A percentile compares a stretch with the other conserved stretches of the same genome.
These are phyloP conservation scores for Bursaphelenchus okinawaensis DNA, from an alignment of 2,888 invertebrate genomes.

Conservation along the genomic window DNA sequence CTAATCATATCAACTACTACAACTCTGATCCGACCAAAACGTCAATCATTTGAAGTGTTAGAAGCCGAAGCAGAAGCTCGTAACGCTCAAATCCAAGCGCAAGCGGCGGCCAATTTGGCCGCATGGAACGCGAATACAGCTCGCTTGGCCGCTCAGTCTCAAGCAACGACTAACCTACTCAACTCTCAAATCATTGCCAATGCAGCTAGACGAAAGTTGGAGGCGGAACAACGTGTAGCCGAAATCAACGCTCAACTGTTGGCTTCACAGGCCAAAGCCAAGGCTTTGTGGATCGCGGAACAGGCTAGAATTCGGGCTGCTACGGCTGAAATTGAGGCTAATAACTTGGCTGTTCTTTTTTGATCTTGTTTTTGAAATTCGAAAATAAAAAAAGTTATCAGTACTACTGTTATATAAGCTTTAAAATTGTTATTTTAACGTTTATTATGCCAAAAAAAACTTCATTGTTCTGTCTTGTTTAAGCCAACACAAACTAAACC, in stretches of 20 bases:
- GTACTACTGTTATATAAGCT: too few species aligned
- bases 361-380: too few species aligned
- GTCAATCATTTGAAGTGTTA: neutral
- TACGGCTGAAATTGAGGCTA: neutral
- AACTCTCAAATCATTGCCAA: neutral
- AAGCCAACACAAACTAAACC: too few species aligned
- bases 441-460: too few species aligned
- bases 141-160: neutral
- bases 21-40: neutral
- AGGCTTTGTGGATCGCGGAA: neutral
- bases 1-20: too few species aligned
- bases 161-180: neutral
- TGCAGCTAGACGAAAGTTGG: neutral
- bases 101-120: neutral
- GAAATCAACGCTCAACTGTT: neutral
- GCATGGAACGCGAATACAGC: neutral
- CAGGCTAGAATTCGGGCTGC: neutral
- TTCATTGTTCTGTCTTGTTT: too few species aligned
- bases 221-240: neutral
- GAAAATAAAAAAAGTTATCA: too few species aligned
- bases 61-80: neutral
- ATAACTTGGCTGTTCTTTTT: too few species aligned
- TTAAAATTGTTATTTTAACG: too few species aligned
- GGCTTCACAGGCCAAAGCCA: neutral
- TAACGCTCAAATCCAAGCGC: neutral